Evolutionary conservation across 2,797 vertebrate genomes (phyloP).

Genomic region (Gymnothorax javanicus): DNA sequence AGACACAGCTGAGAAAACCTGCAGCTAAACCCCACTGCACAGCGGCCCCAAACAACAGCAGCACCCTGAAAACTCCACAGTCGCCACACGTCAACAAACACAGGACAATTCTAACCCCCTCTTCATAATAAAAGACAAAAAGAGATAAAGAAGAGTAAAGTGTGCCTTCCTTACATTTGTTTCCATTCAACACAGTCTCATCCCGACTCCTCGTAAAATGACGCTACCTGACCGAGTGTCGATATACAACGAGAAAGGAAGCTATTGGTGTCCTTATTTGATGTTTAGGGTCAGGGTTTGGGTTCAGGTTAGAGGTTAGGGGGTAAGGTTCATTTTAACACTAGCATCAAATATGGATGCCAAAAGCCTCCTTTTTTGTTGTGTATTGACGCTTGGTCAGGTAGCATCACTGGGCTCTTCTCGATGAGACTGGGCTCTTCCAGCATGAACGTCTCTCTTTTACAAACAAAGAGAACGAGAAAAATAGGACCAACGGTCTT

Average conservation of each 20-base stretch:
- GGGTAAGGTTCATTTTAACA: too few species aligned
- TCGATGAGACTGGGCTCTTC: too few species aligned
- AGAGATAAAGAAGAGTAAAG: neutral
- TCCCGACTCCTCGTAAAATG: too few species aligned
- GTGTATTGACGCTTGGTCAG: too few species aligned
- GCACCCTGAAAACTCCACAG: neutral
- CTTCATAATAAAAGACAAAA: neutral
- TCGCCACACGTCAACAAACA: neutral
- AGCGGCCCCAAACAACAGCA: neutral
- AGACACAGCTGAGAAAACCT: slow-evolving; percentile 18
- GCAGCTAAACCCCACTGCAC: neutral
- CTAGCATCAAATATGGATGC: too few species aligned
- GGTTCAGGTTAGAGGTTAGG: too few species aligned
- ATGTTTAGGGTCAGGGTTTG: too few species aligned
- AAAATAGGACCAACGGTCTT: neutral
- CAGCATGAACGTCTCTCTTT: neutral
- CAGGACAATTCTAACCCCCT: neutral
- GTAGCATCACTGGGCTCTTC: too few species aligned
- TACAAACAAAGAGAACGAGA: neutral
- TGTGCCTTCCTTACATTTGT: neutral
- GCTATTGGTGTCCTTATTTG: too few species aligned
- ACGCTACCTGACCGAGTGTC: too few species aligned
- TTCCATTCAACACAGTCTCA: neutral
- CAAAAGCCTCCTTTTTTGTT: too few species aligned
- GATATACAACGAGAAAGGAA: too few species aligned